Evolutionary conservation across 2,797 vertebrate species (phyloP), one percentile per base, ranked within the genome.

Genomic region (Ambastaia sidthimunki): DNA sequence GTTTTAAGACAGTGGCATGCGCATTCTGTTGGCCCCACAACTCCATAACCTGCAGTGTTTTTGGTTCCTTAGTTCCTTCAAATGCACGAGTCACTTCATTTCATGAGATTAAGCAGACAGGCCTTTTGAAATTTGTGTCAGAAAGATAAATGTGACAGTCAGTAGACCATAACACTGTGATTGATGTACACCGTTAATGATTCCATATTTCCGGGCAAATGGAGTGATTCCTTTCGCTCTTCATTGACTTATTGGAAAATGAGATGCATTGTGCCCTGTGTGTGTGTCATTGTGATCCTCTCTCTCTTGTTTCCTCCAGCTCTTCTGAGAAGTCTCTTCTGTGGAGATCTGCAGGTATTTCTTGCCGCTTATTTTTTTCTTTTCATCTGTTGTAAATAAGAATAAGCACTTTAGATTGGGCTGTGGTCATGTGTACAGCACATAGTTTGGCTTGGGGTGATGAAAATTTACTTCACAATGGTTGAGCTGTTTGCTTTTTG

Each of bases 311-410:
- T 76, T 71, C 57, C 68, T 19, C 44, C 91, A 98, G 97, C 92
- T 99, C 98, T 74, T 98, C 97, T 79, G 97, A 99, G 93, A 98
- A 99, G 91, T 99, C 97, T 79, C 97, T 97, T 92, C 96, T 96
- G 86, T 99, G 98, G 98, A 96, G 96, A 94, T 94, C 97, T 59
- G 92, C 96, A 96, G 98, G 98, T 99, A 96, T 1, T 57, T 63
- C 23, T 47, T 7, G 3, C 7, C 50, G 15, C 60, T 69, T 67
- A 44, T 48, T 44, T 9, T 23, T 31, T 48, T 83, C 69, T 25
- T 10, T 15, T 31, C n/a, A 31, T 13, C 52, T 47, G 10, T 63
- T 71, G 73, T 69, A 59, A 47, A 52, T 65, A 50, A 19, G 1
- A 66, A 21, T 16, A 55, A 23, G 48, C 52, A 48, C 67, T 69